These are phyloP conservation scores for Dipus sagitta DNA, from an alignment of 2,797 vertebrate species.

Conservation along the genomic window DNA sequence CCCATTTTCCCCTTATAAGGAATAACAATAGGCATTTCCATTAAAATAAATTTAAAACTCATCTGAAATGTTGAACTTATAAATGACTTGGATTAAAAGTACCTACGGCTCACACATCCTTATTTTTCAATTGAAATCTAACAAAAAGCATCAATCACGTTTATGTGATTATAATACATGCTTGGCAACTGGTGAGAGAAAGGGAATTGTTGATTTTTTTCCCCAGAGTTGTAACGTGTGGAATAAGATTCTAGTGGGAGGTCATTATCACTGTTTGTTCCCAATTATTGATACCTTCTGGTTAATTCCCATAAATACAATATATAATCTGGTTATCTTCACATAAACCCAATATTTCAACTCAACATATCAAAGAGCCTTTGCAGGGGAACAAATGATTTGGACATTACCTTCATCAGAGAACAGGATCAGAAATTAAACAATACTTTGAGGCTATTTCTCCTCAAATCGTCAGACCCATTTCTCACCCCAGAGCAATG, in stretches of 20 bases:
- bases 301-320: neutral
- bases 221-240: constrained; percentile 4
- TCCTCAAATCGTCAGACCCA: neutral
- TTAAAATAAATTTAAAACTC: neutral
- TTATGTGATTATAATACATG: neutral
- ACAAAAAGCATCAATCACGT: neutral
- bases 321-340: neutral
- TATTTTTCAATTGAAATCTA: neutral
- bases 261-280: neutral
- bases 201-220: neutral
- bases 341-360: neutral
- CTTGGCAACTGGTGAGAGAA: neutral
- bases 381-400: neutral
- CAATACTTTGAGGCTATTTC: too few species aligned
- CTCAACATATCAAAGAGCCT: neutral
- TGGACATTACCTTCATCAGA: neutral
- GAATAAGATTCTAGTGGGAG: neutral
- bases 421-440: neutral
- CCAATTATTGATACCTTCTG: neutral
- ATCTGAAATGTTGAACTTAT: neutral
- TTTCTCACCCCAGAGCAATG: neutral
- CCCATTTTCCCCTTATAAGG: neutral
- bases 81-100: neutral
- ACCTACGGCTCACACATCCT: neutral
- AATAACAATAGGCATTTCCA: neutral